Evolutionary conservation across 2,113 vertebrate genomes (phyloP).

Genomic region (Mus musculus): DNA sequence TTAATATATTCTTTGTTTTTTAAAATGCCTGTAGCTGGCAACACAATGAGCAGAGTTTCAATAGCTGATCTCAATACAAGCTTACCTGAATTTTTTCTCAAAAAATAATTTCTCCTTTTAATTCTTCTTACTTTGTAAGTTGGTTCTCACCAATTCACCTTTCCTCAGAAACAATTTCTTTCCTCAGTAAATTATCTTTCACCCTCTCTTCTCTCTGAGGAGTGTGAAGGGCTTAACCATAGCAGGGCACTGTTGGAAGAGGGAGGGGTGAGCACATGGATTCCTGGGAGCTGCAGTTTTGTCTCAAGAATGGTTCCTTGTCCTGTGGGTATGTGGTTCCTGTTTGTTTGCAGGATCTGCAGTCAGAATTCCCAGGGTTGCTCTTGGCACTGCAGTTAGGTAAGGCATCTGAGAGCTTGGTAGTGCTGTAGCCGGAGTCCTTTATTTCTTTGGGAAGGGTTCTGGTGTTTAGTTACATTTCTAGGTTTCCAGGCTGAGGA

Average conservation of each 20-base stretch:
- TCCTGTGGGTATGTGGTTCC: background rate
- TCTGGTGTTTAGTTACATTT: conserved; percentile 50
- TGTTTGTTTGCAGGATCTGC: conserved; percentile 43
- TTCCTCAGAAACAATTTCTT: background rate
- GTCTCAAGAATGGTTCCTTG: background rate
- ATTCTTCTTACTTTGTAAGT: background rate
- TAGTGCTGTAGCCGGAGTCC: background rate
- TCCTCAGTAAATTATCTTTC: conserved; percentile 14
- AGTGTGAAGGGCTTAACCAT: background rate
- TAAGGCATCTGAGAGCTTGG: background rate
- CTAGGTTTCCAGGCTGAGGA: conserved; percentile 22
- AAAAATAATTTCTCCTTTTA: background rate
- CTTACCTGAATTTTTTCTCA: conserved; percentile 44
- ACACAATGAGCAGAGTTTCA: conserved; percentile 42
- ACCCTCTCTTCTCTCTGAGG: background rate
- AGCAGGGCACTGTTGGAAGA: background rate
- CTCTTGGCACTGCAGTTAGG: conserved; percentile 16
- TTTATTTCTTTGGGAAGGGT: conserved; percentile 49
- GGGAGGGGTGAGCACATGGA: background rate
- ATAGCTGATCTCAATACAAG: conserved; percentile 22
- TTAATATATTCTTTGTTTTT: conserved; percentile 47
- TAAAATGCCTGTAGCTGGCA: conserved; percentile 41
- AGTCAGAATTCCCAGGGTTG: conserved; percentile 39
- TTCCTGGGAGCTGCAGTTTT: background rate
- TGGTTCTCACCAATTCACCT: conserved; percentile 35